Percentiles rank a stretch among this genome's conserved stretches.
phyloP scores from a whole-genome alignment of 2,888 invertebrate genomes.

The Xestia xanthographa region DNA sequence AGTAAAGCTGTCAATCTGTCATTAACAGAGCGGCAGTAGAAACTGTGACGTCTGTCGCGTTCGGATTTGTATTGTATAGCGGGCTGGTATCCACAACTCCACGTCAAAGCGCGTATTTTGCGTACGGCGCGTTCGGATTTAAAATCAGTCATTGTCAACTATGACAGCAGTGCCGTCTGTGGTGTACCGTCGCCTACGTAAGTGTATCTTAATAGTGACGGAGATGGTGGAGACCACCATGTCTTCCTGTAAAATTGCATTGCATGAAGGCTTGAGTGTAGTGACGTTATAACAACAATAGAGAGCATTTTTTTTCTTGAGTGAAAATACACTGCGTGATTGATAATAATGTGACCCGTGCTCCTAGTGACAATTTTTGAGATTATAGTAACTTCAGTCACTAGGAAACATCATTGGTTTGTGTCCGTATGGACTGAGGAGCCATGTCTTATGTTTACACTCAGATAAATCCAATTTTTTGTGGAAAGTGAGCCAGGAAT shows the following conservation, averaged over 20 bases:
- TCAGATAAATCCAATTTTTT: background rate
- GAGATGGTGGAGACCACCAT: background rate
- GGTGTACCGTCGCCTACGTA: background rate
- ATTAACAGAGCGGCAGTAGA: background rate
- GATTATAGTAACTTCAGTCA: background rate
- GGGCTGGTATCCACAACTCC: too few species aligned
- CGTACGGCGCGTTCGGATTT: too few species aligned
- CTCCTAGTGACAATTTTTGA: background rate
- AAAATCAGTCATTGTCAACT: background rate
- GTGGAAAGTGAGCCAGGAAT: background rate
- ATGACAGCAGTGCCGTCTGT: background rate
- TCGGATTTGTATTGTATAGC: too few species aligned
- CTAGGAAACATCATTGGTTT: background rate
- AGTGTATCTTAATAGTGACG: too few species aligned
- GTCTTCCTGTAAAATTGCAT: background rate
- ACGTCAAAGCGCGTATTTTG: too few species aligned
- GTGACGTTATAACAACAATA: background rate
- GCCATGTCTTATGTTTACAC: background rate
- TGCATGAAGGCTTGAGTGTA: background rate
- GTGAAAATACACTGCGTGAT: background rate
- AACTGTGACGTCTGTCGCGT: background rate
- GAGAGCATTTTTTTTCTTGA: background rate
- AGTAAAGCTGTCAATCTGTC: too few species aligned
- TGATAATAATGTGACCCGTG: background rate
- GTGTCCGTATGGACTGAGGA: background rate